phyloP scores from a whole-genome alignment of 2,797 vertebrate species.

The Oophaga sylvatica region DNA sequence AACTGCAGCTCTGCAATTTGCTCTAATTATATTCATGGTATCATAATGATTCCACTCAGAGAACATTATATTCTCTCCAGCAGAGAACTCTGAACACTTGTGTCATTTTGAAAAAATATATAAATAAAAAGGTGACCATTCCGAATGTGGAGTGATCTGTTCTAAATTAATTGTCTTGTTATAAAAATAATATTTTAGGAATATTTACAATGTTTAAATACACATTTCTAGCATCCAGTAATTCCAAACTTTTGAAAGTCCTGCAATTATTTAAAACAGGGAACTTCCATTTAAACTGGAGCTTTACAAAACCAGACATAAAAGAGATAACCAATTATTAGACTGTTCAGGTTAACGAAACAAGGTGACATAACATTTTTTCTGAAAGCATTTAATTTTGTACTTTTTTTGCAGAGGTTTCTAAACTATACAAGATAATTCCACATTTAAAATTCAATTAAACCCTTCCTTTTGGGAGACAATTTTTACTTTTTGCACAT shows the following conservation, averaged over 20 bases:
- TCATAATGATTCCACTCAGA: constrained; percentile 45
- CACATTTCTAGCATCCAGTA: background rate
- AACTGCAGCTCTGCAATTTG: constrained; percentile 31
- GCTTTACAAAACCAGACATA: background rate
- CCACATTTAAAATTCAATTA: background rate
- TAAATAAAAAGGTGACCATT: background rate
- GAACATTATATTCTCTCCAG: constrained; percentile 45
- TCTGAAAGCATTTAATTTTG: background rate
- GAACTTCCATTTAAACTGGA: background rate
- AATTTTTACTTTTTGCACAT: too few relatives aligned
- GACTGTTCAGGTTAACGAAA: background rate
- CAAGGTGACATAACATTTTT: background rate
- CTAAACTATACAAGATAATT: background rate
- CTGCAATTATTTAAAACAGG: background rate
- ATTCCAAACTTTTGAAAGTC: background rate
- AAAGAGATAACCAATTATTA: background rate
- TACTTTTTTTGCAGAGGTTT: background rate
- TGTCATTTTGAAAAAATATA: constrained; percentile 8
- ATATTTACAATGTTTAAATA: background rate
- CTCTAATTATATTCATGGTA: constrained; percentile 51
- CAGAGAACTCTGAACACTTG: constrained; percentile 29
- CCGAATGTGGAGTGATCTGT: background rate
- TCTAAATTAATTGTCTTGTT: background rate
- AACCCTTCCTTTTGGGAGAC: too few relatives aligned
- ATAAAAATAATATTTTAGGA: background rate